phyloP scores from a whole-genome alignment of 2,797 vertebrate species.

The Ciconia nigra region DNA sequence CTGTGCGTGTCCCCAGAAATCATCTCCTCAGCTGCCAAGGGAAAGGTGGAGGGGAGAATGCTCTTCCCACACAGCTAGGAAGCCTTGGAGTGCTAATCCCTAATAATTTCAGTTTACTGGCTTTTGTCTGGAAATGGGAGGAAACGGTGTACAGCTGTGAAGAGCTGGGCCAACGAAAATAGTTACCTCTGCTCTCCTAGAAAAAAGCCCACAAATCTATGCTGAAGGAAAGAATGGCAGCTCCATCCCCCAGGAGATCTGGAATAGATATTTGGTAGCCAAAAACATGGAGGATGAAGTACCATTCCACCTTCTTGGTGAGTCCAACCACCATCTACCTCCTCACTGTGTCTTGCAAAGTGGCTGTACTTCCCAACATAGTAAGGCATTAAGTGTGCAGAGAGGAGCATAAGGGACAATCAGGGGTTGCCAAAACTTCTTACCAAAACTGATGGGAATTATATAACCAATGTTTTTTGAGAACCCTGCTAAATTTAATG shows the following conservation, averaged over 20 bases:
- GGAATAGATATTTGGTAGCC: neutral
- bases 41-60: neutral
- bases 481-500: neutral
- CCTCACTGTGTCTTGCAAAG: neutral
- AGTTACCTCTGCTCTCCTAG: neutral
- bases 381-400: neutral
- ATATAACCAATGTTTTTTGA: neutral
- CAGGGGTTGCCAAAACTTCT: neutral
- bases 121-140: neutral
- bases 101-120: neutral
- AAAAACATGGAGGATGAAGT: neutral
- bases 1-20: neutral
- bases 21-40: neutral
- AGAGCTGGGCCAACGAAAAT: neutral
- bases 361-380: neutral
- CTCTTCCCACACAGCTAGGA: neutral
- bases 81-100: neutral
- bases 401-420: neutral
- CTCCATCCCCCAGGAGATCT: neutral
- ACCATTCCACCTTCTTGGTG: neutral
- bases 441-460: neutral
- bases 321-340: neutral
- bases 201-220: neutral
- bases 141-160: neutral
- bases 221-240: neutral